These are phyloP conservation scores for Eonycteris spelaea DNA, from an alignment of 2,113 vertebrate species.

Conservation along the genomic window DNA sequence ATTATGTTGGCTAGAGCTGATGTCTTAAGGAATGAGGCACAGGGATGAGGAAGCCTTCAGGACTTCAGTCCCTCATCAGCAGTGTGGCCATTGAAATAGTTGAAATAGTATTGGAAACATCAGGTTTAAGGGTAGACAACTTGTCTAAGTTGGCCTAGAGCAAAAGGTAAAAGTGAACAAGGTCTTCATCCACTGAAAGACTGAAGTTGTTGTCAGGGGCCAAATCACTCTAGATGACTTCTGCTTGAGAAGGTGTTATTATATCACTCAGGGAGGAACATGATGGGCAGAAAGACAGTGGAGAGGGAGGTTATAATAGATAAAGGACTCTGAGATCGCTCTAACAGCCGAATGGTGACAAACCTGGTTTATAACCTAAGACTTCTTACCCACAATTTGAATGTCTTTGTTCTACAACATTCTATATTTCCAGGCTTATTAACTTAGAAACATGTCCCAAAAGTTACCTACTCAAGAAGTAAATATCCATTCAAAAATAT, in stretches of 20 bases:
- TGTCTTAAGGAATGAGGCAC: background rate
- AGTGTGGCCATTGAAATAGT: background rate
- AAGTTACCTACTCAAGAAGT: background rate
- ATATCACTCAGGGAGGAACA: background rate
- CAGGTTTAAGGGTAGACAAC: background rate
- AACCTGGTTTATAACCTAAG: background rate
- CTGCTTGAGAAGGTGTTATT: background rate
- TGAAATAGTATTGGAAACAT: background rate
- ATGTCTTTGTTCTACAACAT: background rate
- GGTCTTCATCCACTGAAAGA: background rate
- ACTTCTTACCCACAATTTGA: background rate
- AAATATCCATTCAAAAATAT: slow-evolving; percentile 14
- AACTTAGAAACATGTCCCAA: background rate
- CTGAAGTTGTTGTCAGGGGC: background rate
- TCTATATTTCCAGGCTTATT: background rate
- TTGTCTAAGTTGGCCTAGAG: background rate
- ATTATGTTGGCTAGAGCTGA: background rate
- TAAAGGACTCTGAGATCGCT: background rate
- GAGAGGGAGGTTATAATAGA: background rate
- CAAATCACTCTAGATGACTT: background rate
- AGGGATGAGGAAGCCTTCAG: background rate
- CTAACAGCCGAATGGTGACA: background rate
- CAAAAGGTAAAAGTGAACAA: background rate
- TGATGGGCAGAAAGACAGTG: background rate
- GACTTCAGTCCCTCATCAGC: background rate